These are phyloP conservation scores for Nomada fabriciana DNA, from an alignment of 2,888 invertebrate genomes.

Conservation along the genomic window DNA sequence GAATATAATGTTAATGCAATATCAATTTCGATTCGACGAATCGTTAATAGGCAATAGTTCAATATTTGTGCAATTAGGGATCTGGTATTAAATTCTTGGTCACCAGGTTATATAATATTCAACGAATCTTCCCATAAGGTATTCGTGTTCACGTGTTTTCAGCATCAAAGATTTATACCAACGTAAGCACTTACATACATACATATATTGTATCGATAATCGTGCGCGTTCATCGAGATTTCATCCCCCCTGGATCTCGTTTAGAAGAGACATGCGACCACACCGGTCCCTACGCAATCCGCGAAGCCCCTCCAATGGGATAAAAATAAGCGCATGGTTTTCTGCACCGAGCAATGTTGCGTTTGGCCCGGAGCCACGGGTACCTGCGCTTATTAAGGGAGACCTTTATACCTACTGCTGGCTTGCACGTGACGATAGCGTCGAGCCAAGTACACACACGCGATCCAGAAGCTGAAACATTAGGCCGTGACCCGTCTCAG, in stretches of 20 bases:
- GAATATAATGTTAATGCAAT: too few species aligned
- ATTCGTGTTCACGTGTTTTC: too few species aligned
- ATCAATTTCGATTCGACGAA: too few species aligned
- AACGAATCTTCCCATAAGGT: too few species aligned
- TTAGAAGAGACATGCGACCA: slow-evolving; percentile 42
- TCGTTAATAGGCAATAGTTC: too few species aligned
- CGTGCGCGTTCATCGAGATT: neutral
- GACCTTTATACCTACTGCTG: slow-evolving; percentile 56
- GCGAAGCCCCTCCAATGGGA: slow-evolving; percentile 27
- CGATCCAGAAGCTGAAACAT: slow-evolving; percentile 52
- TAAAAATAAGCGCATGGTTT: slow-evolving; percentile 64
- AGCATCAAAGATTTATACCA: too few species aligned
- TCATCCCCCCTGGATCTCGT: slow-evolving; percentile 16
- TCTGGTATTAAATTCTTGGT: too few species aligned
- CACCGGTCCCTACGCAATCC: slow-evolving; percentile 34
- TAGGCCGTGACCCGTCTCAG: slow-evolving; percentile 56
- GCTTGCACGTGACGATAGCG: slow-evolving; percentile 61
- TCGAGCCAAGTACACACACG: slow-evolving; percentile 62
- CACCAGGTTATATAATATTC: too few species aligned
- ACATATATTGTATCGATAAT: neutral
- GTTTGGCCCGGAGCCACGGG: slow-evolving; percentile 72
- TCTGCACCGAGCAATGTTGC: slow-evolving; percentile 39
- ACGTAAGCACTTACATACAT: too few species aligned
- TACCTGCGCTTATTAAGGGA: slow-evolving; percentile 73
- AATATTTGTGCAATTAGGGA: too few species aligned